A percentile compares a stretch with the other conserved stretches of the same genome.
phyloP scores from a whole-genome alignment of 2,113 vertebrate species.

The Acrocephalus kingi region DNA sequence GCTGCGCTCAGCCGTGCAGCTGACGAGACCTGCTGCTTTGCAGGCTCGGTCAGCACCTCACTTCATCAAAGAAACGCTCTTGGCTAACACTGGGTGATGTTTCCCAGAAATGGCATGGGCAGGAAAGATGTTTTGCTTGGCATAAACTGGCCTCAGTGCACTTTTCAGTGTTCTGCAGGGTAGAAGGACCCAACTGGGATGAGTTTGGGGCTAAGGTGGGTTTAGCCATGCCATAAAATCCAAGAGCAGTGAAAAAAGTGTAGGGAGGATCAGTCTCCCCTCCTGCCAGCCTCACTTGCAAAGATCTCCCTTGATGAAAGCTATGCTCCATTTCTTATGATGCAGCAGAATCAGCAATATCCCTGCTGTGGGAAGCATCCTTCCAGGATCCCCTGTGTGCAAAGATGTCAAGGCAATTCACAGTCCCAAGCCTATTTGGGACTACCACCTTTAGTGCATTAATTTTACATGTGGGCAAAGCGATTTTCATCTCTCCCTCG shows the following conservation, averaged over 20 bases:
- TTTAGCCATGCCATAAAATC: background rate
- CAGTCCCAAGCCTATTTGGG: background rate
- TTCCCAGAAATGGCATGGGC: background rate
- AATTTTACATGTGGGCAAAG: constrained; percentile 21
- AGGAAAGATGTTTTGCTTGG: background rate
- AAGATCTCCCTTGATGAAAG: background rate
- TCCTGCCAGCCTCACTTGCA: background rate
- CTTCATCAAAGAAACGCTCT: background rate
- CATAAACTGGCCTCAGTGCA: background rate
- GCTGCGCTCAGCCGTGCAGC: background rate
- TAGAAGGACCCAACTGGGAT: background rate
- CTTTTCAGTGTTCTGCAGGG: background rate
- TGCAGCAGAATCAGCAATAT: background rate
- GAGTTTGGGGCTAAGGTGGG: background rate
- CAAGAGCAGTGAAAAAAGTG: background rate
- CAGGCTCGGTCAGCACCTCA: constrained; percentile 18
- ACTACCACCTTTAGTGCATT: constrained; percentile 19
- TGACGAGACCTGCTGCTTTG: background rate
- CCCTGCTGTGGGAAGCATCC: background rate
- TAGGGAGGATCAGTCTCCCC: background rate
- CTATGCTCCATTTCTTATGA: background rate
- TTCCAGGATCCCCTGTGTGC: background rate
- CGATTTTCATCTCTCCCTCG: background rate
- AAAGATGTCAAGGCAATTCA: background rate
- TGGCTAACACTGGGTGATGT: background rate